Evolutionary conservation across 1,140 invertebrate genomes (phyloP), one percentile per base, ranked within the genome.

Genomic region (Chlorops oryzae): DNA sequence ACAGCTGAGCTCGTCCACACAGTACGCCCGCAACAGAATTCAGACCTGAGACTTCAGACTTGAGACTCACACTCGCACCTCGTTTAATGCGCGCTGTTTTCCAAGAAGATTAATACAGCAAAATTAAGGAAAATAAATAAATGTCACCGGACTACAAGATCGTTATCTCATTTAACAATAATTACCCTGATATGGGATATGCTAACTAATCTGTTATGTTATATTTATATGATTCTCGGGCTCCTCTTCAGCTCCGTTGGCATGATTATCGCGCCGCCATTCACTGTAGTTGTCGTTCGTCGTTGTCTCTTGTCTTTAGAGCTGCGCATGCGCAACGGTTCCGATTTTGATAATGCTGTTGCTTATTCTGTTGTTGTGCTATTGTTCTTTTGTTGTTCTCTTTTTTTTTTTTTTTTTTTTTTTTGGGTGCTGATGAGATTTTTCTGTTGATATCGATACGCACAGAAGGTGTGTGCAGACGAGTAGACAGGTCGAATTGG

Each of bases 121-220:
- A 70, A 70, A 66, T 70, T 70, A 70, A 70, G 66, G 62, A 70
- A 70, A 70, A 70, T 70, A 70, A 70, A 70, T 70, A 70, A 70
- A 70, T 70, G 66, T 70, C 66, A 70, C 62, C 66, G 62, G 57
- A 56, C 56, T 65, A 70, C 66, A 70, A 67, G 66, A 70, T 70
- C 62, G 63, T 66, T 70, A 70, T 70, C 66, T 59, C 58, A 70
- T 70, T 70, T 70, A 70, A 70, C 66, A 69, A 70, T 70, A 70
- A 70, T 70, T 70, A 70, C 66, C 66, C 66, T 70, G 66, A 70
- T 70, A 70, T 70, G 66, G 66, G 66, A 67, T 70, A 65, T 69
- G 65, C 61, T 69, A 69, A 69, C 65, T 68, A 69, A 69, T 69
- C 65, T 69, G 65, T 69, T 69, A 62, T 61, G 63, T 58, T 47